Conservation (phyloP, 1,140 invertebrate species). For the Drosophila simulans region DNA sequence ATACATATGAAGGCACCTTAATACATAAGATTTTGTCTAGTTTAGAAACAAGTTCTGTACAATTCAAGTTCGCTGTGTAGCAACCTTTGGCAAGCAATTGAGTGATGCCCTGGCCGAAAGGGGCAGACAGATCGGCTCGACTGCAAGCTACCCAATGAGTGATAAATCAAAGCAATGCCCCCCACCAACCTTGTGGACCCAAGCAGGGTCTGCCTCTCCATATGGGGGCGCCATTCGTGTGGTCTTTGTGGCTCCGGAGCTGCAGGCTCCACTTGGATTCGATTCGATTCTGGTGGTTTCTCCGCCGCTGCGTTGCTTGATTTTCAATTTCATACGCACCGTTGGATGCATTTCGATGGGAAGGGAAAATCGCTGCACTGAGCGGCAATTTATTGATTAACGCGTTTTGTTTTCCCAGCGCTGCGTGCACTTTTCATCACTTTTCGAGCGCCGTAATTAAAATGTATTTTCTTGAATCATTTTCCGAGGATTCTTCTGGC, state of each 20-base stretch:
- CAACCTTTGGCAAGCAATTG: slow-evolving; percentile 38
- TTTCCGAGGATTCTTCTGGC: slow-evolving; percentile 33
- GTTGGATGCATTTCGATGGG: slow-evolving; percentile 59
- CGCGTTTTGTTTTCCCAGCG: slow-evolving; percentile 43
- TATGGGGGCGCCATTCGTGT: slow-evolving; percentile 40
- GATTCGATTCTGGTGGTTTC: slow-evolving; percentile 23
- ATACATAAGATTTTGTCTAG: too few species aligned
- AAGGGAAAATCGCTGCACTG: slow-evolving; percentile 21
- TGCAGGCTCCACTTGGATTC: slow-evolving; percentile 8
- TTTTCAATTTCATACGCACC: slow-evolving; percentile 81
- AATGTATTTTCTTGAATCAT: slow-evolving; percentile 72
- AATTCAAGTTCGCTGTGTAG: neutral
- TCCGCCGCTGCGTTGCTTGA: slow-evolving; percentile 40
- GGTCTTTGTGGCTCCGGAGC: slow-evolving; percentile 15
- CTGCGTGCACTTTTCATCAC: slow-evolving; percentile 65
- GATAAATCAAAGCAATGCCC: slow-evolving; percentile 61
- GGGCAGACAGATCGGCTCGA: slow-evolving; percentile 43
- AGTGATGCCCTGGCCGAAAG: slow-evolving; percentile 30
- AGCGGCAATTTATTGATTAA: slow-evolving; percentile 75
- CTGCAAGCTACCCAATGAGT: slow-evolving; percentile 41
- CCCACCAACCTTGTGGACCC: slow-evolving; percentile 22
- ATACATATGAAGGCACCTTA: too few species aligned
- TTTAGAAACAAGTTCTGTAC: too few species aligned
- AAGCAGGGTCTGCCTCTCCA: neutral
- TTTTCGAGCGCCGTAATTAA: slow-evolving; percentile 66